A percentile compares a stretch with the other conserved stretches of the same genome.
Evolutionary conservation across 2,797 vertebrate species (phyloP).

Genomic region (Pseudocheirus occidentalis): DNA sequence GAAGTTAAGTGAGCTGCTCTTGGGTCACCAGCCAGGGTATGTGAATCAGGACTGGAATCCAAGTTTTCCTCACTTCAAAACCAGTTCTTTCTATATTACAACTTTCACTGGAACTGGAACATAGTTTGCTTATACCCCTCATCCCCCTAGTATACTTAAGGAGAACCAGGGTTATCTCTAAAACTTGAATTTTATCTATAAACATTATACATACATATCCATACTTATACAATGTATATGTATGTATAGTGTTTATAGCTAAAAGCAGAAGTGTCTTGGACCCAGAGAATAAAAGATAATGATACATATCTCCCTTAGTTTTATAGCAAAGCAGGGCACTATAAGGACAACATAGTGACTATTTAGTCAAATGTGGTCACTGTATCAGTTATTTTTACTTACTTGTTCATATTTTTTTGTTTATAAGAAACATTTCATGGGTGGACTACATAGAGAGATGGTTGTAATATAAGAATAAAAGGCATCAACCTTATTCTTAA

Average conservation of each 20-base stretch:
- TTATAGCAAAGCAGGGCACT: not conserved
- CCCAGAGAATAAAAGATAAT: not conserved
- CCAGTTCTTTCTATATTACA: not conserved
- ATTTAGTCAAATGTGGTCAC: not conserved
- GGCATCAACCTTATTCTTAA: not conserved
- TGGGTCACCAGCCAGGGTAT: not conserved
- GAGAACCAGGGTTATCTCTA: not conserved
- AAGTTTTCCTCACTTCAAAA: not conserved
- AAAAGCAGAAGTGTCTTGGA: not conserved
- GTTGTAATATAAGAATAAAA: not conserved
- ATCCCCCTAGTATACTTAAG: slow-evolving; percentile 28
- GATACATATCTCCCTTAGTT: not conserved
- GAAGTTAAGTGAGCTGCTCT: not conserved
- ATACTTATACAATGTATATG: not conserved
- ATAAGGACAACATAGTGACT: not conserved
- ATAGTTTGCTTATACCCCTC: slow-evolving; percentile 34
- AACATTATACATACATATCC: not conserved
- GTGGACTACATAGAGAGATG: not conserved
- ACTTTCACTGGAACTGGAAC: slow-evolving; percentile 12
- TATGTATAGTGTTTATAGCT: too few relatives aligned
- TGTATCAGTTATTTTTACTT: not conserved
- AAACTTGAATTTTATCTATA: slow-evolving; percentile 48
- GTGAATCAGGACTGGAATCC: not conserved
- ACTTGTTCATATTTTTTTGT: not conserved
- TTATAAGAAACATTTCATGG: not conserved